These are phyloP conservation scores for Apodemus agrarius DNA, from an alignment of 2,797 vertebrate species.

Conservation along the genomic window DNA sequence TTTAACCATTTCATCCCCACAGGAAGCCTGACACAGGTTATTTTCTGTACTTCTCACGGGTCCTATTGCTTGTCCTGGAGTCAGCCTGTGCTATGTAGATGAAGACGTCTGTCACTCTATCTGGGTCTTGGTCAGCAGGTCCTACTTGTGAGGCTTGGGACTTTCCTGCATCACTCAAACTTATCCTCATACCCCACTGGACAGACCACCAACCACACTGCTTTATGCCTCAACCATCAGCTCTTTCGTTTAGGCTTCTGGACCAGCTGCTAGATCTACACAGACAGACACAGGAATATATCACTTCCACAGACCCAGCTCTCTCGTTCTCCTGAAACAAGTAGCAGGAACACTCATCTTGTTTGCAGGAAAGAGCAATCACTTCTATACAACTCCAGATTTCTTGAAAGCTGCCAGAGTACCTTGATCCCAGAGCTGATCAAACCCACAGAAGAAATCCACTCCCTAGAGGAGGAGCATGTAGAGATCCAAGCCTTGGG, in stretches of 20 bases:
- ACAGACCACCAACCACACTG: neutral
- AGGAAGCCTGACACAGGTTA: neutral
- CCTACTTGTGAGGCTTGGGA: neutral
- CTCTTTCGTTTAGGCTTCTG: neutral
- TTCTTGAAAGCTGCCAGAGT: neutral
- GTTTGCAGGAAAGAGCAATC: neutral
- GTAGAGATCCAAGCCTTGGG: neutral
- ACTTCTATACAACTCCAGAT: neutral
- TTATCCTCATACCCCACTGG: neutral
- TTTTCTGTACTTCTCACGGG: neutral
- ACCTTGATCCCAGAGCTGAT: neutral
- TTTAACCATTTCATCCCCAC: neutral
- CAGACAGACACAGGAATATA: neutral
- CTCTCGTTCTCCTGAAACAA: neutral
- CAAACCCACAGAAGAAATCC: slow-evolving; percentile 8
- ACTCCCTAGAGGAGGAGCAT: neutral
- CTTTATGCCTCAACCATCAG: neutral
- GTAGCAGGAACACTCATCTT: neutral
- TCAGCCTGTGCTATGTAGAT: neutral
- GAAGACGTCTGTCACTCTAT: neutral
- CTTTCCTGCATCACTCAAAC: neutral
- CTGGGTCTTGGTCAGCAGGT: neutral
- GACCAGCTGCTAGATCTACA: neutral
- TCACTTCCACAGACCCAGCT: neutral
- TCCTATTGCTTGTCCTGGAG: neutral